Base-by-base conservation (phyloP, 2,113 vertebrate genomes). In the Tympanuchus pallidicinctus region DNA sequence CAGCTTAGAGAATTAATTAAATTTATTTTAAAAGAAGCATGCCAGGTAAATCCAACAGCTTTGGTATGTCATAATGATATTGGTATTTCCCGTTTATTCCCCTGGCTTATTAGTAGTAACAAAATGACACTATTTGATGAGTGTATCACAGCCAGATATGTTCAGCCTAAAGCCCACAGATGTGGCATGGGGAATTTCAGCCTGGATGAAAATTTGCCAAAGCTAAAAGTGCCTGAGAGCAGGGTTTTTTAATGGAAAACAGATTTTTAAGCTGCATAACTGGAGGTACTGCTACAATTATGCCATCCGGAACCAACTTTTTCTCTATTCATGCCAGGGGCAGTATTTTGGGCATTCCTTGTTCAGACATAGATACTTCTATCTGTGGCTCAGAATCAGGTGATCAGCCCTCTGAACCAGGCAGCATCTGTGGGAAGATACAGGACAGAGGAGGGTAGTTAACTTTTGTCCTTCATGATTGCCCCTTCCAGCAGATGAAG, bases 271-370 rank as follows among this genome's bases (percentile, higher is more conserved):
- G 18, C 14, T 67, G 47, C 11, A 7, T 27, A 54, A 56, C 40
- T 54, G 47, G 32, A 76, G 59, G 15, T 52, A 25, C 14, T 36
- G 63, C 18, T 57, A 52, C 11, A 19, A 3, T 73, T 70, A 24
- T 11, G 8, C 48, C 59, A 9, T 14, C 66, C 84, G 59, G 34
- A 82, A 45, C 76, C n/a, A 89, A 2, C 52, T 2, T 7, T 34
- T 40, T 54, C 28, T 65, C 47, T 18, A 27, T 59, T 85, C 34
- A 40, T 0, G 0, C 3, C 0, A 0, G 30, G 3, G 20, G 3
- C 28, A 75, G 20, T n/a, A 21, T 6, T 90, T 82, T 70, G 78
- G 4, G 3, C 38, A 20, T 38, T 13, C 1, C 0, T 66, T 77
- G 16, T 18, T 84, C n/a, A 70, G n/a, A 10, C 27, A 16, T 3